Evolutionary conservation across 2,797 vertebrate genomes (phyloP).

Genomic region (Molossus molossus): DNA sequence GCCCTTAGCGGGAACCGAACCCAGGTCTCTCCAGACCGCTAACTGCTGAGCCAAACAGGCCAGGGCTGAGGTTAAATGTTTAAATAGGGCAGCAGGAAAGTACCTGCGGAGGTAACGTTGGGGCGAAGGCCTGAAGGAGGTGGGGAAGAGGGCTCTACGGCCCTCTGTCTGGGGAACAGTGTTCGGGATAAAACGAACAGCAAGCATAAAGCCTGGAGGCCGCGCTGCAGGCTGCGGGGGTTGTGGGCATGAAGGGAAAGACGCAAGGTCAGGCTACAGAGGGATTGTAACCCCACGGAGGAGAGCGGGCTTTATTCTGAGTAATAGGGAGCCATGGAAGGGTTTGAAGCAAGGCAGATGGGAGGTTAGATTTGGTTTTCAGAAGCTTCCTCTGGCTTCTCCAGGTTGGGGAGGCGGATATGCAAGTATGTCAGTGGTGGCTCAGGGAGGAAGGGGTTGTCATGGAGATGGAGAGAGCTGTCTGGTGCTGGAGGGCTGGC

Average conservation of each 20-base stretch:
- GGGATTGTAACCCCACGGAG: neutral
- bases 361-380: neutral
- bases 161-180: neutral
- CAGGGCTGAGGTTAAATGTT: no score
- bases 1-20: no score
- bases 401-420: neutral
- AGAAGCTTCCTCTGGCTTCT: neutral
- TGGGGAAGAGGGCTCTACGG: neutral
- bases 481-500: neutral
- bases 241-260: neutral
- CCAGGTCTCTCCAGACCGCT: no score
- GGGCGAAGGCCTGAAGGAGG: neutral
- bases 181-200: neutral
- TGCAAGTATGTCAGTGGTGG: fast-evolving
- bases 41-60: no score
- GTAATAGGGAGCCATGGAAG: neutral
- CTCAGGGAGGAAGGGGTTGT: neutral
- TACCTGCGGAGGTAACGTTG: neutral
- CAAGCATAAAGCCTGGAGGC: neutral
- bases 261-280: neutral
- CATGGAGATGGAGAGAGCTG: neutral
- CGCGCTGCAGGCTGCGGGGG: no score
- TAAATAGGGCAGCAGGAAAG: neutral
- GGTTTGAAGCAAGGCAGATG: neutral
- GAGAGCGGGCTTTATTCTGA: neutral